A percentile compares a stretch with the other conserved stretches of the same genome.
Evolutionary conservation across 1,140 invertebrate species (phyloP).

Genomic region (Trissolcus basalis): DNA sequence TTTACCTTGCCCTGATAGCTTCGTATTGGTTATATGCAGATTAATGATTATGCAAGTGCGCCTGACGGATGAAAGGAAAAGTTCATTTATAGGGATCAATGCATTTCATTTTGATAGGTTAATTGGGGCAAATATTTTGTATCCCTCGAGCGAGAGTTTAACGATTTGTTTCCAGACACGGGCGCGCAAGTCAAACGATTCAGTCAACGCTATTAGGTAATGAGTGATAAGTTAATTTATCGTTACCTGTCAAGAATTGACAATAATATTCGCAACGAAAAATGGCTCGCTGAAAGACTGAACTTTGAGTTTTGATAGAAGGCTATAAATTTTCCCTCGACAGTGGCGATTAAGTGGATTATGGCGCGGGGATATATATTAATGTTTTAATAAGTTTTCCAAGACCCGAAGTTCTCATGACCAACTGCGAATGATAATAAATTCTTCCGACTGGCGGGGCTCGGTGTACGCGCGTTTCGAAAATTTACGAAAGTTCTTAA

Average conservation of each 20-base stretch:
- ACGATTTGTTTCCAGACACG: too few species aligned
- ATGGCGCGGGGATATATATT: too few species aligned
- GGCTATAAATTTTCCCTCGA: too few species aligned
- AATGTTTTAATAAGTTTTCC: too few species aligned
- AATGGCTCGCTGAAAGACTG: too few species aligned
- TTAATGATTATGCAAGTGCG: constrained; percentile 39
- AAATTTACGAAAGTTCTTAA: constrained; percentile 36
- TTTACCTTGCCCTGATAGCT: constrained; percentile 34
- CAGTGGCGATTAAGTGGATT: too few species aligned
- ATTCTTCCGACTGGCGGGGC: too few species aligned
- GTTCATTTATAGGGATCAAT: constrained; percentile 7
- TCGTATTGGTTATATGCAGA: constrained; percentile 19
- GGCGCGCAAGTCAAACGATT: too few species aligned
- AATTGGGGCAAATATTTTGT: constrained; percentile 13
- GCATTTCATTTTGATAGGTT: constrained; percentile 21
- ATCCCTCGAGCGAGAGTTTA: too few species aligned
- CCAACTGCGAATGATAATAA: too few species aligned
- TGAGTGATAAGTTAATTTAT: constrained; percentile 3
- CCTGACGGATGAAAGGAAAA: constrained; percentile 13
- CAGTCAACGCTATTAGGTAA: background rate
- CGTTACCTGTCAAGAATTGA: background rate
- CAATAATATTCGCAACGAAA: background rate
- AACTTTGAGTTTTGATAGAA: too few species aligned
- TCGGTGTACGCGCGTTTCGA: background rate
- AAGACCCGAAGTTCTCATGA: too few species aligned